These are phyloP conservation scores for Heliconius sara DNA, from an alignment of 2,888 invertebrate species.

Conservation along the genomic window DNA sequence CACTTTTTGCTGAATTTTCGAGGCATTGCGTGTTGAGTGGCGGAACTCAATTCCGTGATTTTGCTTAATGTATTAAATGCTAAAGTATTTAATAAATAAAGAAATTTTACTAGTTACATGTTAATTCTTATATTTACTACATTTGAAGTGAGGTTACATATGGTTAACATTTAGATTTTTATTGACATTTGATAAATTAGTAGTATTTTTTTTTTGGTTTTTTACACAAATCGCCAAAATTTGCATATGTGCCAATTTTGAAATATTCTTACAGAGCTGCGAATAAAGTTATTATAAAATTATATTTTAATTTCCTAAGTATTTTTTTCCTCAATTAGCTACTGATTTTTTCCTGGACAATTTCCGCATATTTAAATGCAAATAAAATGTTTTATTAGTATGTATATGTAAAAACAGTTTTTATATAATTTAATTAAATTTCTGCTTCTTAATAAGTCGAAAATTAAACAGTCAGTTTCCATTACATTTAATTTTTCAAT, in stretches of 20 bases:
- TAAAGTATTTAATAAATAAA: background rate
- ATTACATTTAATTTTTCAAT: no score
- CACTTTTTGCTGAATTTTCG: no score
- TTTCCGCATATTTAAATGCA: slow-evolving; percentile 4
- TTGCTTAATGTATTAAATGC: no score
- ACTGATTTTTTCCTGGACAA: background rate
- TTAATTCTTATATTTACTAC: background rate
- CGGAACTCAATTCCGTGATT: no score
- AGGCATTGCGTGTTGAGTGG: no score
- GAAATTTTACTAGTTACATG: background rate
- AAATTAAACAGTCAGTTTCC: no score
- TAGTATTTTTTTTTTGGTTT: background rate
- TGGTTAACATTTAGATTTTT: background rate
- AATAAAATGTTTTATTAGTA: background rate
- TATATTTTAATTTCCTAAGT: background rate
- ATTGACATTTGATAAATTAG: background rate
- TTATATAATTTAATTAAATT: no score
- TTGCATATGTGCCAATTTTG: background rate
- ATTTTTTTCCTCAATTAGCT: background rate
- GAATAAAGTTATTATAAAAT: background rate
- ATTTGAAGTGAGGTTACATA: background rate
- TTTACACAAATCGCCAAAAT: background rate
- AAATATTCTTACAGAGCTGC: background rate
- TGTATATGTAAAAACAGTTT: background rate
- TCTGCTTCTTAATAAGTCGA: no score